phyloP scores from a whole-genome alignment of 2,888 invertebrate species.

The Heliconius charithonia region DNA sequence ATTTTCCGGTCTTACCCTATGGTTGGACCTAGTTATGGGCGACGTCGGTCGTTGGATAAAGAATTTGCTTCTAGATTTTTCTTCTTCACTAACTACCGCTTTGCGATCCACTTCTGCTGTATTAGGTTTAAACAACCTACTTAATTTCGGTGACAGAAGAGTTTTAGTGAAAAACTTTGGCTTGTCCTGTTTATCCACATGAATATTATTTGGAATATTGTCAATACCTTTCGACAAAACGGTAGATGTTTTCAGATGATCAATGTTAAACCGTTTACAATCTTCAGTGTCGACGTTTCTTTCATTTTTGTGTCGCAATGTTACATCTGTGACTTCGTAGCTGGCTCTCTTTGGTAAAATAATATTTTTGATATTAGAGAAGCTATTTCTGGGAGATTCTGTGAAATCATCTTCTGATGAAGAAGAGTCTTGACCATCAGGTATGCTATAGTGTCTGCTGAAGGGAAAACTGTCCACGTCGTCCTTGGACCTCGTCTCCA shows the following conservation, averaged over 20 bases:
- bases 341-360: slow-evolving; percentile 62
- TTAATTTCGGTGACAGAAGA: slow-evolving; percentile 74
- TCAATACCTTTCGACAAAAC: slow-evolving; percentile 62
- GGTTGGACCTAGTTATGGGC: slow-evolving; percentile 60
- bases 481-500: slow-evolving; percentile 63
- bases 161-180: slow-evolving; percentile 71
- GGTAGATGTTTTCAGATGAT: slow-evolving; percentile 59
- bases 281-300: slow-evolving; percentile 63
- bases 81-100: slow-evolving; percentile 58
- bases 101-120: slow-evolving; percentile 61
- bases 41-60: slow-evolving; percentile 72
- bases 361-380: slow-evolving; percentile 59
- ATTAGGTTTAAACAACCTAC: slow-evolving; percentile 71
- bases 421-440: slow-evolving; percentile 59
- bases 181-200: slow-evolving; percentile 60
- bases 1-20: slow-evolving; percentile 65
- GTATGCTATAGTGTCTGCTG: slow-evolving; percentile 68
- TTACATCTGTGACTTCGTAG: slow-evolving; percentile 65
- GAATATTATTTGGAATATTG: slow-evolving; percentile 59
- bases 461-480: slow-evolving; percentile 58
- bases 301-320: slow-evolving; percentile 56
- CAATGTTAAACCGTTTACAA: slow-evolving; percentile 64
- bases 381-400: slow-evolving; percentile 54
- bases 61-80: slow-evolving; percentile 74
- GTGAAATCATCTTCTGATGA: slow-evolving; percentile 58